Evolutionary conservation across 2,888 invertebrate species (phyloP).

Genomic region (Netelia melanura): DNA sequence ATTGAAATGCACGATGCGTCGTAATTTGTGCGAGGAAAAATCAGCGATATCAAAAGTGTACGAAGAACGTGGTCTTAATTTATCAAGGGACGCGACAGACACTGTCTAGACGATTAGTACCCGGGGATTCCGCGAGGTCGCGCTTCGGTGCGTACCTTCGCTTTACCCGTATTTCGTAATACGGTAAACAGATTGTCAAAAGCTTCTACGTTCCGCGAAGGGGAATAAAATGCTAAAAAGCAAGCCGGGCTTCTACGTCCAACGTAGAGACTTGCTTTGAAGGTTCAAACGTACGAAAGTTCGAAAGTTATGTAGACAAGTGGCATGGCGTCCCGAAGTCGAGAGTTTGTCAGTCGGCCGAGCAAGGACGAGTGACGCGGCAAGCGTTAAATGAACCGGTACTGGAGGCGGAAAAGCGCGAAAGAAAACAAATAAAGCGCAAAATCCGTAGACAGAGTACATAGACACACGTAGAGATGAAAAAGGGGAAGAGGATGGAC

Average conservation of each 20-base stretch:
- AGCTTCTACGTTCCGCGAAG: not conserved
- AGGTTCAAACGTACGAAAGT: not conserved
- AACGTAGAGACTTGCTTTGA: not conserved
- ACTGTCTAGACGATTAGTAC: no score
- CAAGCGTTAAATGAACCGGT: constrained; percentile 81
- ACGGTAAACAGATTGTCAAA: not conserved
- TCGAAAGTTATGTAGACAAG: constrained; percentile 23
- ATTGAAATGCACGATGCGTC: no score
- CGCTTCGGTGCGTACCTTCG: not conserved
- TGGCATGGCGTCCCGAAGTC: not conserved
- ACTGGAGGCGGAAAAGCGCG: constrained; percentile 72
- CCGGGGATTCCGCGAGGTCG: not conserved
- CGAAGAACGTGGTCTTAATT: not conserved
- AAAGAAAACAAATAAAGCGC: constrained; percentile 80
- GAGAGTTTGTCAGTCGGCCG: constrained; percentile 30
- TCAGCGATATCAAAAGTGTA: not conserved
- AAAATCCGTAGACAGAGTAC: constrained; percentile 57
- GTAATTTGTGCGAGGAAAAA: no score
- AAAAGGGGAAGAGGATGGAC: constrained; percentile 25
- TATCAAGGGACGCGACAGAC: not conserved
- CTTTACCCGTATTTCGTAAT: not conserved
- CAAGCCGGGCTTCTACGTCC: not conserved
- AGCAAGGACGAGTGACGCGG: constrained; percentile 24
- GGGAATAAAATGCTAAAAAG: not conserved
- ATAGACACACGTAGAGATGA: constrained; percentile 49